Base-by-base conservation (phyloP, 1,140 invertebrate genomes). In the Cotesia glomerata region DNA sequence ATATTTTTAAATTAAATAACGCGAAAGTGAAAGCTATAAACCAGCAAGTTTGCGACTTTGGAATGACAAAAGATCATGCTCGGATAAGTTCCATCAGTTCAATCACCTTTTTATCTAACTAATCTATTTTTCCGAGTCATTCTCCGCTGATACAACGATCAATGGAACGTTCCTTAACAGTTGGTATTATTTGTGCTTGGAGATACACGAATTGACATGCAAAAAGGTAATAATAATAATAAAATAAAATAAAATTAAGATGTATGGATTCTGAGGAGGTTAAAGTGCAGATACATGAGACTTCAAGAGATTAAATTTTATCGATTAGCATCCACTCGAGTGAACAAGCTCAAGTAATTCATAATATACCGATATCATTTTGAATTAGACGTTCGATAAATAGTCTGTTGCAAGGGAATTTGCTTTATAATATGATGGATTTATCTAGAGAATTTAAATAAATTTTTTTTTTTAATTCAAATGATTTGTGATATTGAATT, bases 221-320 rank as follows among this genome's bases (percentile, higher is more conserved):
- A 16, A 54, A n/a, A 26, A 26, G 26, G 26, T 26, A 2, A 54
- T 54, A 54, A 54, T 54, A 54, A 14, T 14, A 54, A 54, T 54
- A 14, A 54, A 54, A 54, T 45, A 7, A 45, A 45, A 45, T 45
- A 45, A 45, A 45, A 11, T 45, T 1, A 26, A 26, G 26, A 26
- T 26, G 26, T 26, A 26, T 26, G 26, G 26, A 49, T 49, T 8
- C 56, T 34, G 8, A 45, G 4, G 59, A n/a, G 68, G 68, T 70
- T 59, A 70, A 62, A 70, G 56, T 56, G 58, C 16, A 39, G n/a
- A 18, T 32, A 18, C 14, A 18, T 1, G 32, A 45, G 58, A 51
- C 18, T 26, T 9, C 36, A 56, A 70, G 36, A 70, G 35, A 69
- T 56, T 39, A 69, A 69, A 54, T 56, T 26, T 26, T 59, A 69